Evolutionary conservation across 2,888 invertebrate genomes (phyloP).

Genomic region (Cepaea hortensis): DNA sequence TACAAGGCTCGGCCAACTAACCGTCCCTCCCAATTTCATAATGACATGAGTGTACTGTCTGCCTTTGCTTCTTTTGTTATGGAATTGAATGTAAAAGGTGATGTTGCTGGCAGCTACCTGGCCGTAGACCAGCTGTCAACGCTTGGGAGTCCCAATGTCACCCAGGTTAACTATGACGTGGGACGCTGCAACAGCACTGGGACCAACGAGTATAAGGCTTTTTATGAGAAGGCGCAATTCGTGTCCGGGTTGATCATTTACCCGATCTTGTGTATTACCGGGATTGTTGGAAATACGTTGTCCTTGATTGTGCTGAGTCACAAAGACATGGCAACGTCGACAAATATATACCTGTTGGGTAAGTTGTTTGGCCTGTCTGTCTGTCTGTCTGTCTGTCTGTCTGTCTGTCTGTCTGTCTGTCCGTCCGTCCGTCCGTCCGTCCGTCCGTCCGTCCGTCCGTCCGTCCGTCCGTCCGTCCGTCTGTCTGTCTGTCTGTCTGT

Average conservation of each 20-base stretch:
- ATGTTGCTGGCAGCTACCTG: conserved; percentile 11
- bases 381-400: no score
- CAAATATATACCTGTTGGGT: conserved; percentile 68
- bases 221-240: conserved; percentile 67
- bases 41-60: no score
- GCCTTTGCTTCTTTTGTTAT: neutral
- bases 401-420: neutral
- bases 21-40: no score
- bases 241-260: conserved; percentile 70
- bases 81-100: conserved; percentile 30
- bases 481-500: neutral
- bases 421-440: no score
- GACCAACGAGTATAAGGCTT: conserved; percentile 58
- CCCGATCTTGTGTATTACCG: conserved; percentile 68
- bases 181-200: conserved; percentile 25
- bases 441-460: no score
- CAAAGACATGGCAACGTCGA: conserved; percentile 69
- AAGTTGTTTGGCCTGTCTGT: neutral
- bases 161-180: conserved; percentile 1
- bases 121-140: neutral
- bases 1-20: no score
- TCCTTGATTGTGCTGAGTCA: conserved; percentile 67
- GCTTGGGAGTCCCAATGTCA: neutral
- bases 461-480: no score
- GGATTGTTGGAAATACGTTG: conserved; percentile 68